Conservation (phyloP, 2,113 vertebrate species). For the Alexandromys fortis region DNA sequence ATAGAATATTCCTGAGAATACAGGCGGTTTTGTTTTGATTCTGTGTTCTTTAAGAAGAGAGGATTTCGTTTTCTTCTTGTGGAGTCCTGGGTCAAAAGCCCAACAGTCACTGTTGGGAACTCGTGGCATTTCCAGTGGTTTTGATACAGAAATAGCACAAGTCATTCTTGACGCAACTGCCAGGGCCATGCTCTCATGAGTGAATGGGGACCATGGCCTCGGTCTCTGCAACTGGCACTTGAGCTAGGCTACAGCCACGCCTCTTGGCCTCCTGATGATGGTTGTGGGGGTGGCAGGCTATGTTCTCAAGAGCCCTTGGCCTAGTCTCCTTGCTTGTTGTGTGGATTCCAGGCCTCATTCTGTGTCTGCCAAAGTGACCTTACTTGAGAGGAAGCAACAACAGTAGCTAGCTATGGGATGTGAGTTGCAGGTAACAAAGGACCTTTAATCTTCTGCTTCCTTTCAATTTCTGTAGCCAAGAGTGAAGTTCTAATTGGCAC, state of each 20-base stretch:
- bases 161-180: conserved; percentile 80
- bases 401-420: fast-evolving
- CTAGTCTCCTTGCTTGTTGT: fast-evolving
- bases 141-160: conserved; percentile 78
- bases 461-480: background rate
- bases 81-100: conserved; percentile 82
- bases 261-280: background rate
- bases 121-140: conserved; percentile 75
- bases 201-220: conserved; percentile 76
- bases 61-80: conserved; percentile 80
- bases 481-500: background rate
- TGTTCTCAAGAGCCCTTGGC: background rate
- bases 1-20: conserved; percentile 76
- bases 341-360: fast-evolving
- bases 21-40: conserved; percentile 82
- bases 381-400: fast-evolving
- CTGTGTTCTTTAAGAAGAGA: conserved; percentile 75
- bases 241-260: fast-evolving
- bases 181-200: background rate
- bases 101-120: conserved; percentile 73
- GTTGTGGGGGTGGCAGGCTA: fast-evolving
- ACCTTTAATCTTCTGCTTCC: background rate
- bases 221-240: background rate
- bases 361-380: fast-evolving
- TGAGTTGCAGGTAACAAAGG: fast-evolving